Conservation (phyloP, 2,888 invertebrate species). For the Eupsilia transversa region DNA sequence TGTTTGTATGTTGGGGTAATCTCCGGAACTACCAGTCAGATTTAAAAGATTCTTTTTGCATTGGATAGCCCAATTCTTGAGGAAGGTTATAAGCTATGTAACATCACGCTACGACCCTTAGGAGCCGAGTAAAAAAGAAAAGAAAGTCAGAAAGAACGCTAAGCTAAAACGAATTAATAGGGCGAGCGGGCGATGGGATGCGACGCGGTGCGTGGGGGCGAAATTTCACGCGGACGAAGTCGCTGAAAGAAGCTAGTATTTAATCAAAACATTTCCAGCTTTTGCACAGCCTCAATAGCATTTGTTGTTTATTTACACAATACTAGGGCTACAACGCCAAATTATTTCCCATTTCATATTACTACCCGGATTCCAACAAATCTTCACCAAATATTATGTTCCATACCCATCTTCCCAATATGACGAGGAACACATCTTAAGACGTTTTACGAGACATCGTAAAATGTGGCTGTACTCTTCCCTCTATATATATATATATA, state of each 20-base stretch:
- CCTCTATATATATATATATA: constrained; percentile 9
- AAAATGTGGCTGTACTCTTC: constrained; percentile 37
- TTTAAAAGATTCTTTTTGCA: too few species aligned
- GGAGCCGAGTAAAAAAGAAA: too few species aligned
- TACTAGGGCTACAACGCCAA: not conserved
- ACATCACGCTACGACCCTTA: too few species aligned
- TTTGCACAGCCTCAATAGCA: not conserved
- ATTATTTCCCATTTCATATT: constrained; percentile 21
- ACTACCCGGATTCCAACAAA: not conserved
- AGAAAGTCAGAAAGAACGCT: too few species aligned
- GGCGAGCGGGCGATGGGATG: too few species aligned
- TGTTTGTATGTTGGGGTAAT: too few species aligned
- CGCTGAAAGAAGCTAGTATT: not conserved
- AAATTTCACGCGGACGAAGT: too few species aligned
- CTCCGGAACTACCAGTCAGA: too few species aligned
- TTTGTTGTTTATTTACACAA: not conserved
- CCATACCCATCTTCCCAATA: constrained; percentile 14
- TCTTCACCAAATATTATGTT: constrained; percentile 5
- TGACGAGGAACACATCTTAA: constrained; percentile 47
- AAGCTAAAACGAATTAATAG: too few species aligned
- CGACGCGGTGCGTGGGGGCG: too few species aligned
- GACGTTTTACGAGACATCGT: constrained; percentile 51
- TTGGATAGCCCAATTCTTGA: too few species aligned
- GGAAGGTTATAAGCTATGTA: too few species aligned
- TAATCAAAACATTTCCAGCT: not conserved